Conservation (phyloP, 2,888 invertebrate species). For the Lasioglossum marginatum region DNA sequence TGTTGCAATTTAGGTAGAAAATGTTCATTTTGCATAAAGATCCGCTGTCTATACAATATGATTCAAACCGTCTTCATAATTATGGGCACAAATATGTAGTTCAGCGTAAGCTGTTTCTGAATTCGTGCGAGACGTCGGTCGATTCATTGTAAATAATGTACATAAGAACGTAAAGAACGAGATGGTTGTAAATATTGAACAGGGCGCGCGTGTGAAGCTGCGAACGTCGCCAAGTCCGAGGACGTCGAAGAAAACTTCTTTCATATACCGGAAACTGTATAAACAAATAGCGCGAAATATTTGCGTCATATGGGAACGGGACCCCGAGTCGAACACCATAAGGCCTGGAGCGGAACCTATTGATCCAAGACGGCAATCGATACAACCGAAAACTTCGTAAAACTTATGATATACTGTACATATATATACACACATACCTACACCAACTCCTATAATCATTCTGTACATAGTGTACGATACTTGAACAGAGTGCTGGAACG, state of each 20-base stretch:
- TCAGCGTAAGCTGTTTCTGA: too few relatives aligned
- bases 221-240: background rate
- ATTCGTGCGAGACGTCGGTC: too few relatives aligned
- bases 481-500: background rate
- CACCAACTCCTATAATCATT: background rate
- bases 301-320: conserved; percentile 67
- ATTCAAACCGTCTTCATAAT: too few relatives aligned
- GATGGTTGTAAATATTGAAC: conserved; percentile 57
- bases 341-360: conserved; percentile 72
- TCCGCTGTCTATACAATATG: too few relatives aligned
- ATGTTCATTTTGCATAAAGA: too few relatives aligned
- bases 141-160: conserved; percentile 47
- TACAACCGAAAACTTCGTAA: conserved; percentile 20
- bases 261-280: conserved; percentile 54
- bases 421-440: background rate
- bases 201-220: conserved; percentile 46
- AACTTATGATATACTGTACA: conserved; percentile 1
- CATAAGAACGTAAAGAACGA: conserved; percentile 59
- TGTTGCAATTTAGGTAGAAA: too few relatives aligned
- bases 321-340: conserved; percentile 59
- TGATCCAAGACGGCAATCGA: conserved; percentile 45
- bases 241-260: conserved; percentile 2
- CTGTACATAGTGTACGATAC: conserved; percentile 34
- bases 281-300: conserved; percentile 53
- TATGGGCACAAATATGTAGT: too few relatives aligned